Base-by-base conservation (phyloP, 2,113 vertebrate genomes). In the Osmerus mordax region DNA sequence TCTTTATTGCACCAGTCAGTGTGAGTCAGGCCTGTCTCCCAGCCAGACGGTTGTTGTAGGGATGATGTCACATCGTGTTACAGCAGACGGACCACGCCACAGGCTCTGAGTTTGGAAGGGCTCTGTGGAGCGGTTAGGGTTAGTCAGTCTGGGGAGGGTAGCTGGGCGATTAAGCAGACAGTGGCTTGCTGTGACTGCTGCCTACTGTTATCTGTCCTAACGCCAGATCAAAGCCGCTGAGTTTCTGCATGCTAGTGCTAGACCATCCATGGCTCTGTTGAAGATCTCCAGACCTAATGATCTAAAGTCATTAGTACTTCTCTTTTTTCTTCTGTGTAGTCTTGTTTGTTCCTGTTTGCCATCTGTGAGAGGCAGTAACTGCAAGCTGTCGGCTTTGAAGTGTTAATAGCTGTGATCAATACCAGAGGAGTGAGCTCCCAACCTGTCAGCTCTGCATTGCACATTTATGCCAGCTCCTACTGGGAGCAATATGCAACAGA, bases 1-100 rank as follows among this genome's bases (percentile, higher is more conserved):
- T 60, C 56, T 52, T 56, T 61, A 41, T 56, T 51, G 58, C 25
- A 58, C 51, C 56, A 28, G 47, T 29, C 58, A 28, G 68, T 4
- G 8, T 29, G 60, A 12, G 60, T 25, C 21, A 19, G 54, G 32
- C 4, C 73, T 70, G 65, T 73, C 73, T 61, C 15, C 78, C 58
- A 75, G 74, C 84, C 78, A 80, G 88, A 90, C 91, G 85, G 80
- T 81, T 86, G 87, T 88, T 90, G 87, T 91, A 90, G 85, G 89
- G 87, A 89, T 73, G 67, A 76, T 90, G 90, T 92, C 91, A 88
- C 77, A 83, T 90, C 70, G 16, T 63, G 87, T 92, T 91, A 91
- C 64, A 61, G 64, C 64, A 77, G 73, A 84, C 80, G 67, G 23
- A 64, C 51, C 4, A 11, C 19, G 13, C 32, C 36, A 47, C 32